Conservation (phyloP, 2,888 invertebrate species). For the Alloplasta piceator region DNA sequence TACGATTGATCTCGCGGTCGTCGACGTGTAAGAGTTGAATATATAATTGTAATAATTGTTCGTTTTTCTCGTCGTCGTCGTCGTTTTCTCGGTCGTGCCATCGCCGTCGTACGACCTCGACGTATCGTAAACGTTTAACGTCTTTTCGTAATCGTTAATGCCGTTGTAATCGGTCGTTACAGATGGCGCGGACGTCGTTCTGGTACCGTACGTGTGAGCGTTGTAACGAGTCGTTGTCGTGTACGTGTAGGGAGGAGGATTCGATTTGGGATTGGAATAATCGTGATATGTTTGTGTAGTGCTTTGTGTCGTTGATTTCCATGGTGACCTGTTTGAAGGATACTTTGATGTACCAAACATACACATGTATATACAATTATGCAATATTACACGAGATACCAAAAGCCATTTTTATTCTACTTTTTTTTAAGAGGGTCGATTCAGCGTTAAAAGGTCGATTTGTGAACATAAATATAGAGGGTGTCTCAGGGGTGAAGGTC, state of each 20-base stretch:
- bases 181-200: conserved; percentile 27
- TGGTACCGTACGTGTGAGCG: conserved; percentile 65
- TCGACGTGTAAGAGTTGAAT: conserved; percentile 51
- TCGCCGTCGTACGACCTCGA: conserved; percentile 16
- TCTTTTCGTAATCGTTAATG: conserved; percentile 61
- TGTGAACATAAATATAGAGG: too few species aligned
- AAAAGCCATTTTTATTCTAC: not conserved
- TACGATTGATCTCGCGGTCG: conserved; percentile 67
- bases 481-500: too few species aligned
- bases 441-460: too few species aligned
- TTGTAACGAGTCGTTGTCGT: conserved; percentile 68
- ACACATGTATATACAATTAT: conserved; percentile 1
- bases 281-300: conserved; percentile 75
- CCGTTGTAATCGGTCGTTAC: conserved; percentile 58
- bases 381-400: too few species aligned
- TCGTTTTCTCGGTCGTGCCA: conserved; percentile 53
- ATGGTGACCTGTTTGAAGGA: conserved; percentile 79
- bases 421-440: too few species aligned
- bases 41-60: conserved; percentile 69
- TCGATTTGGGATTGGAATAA: conserved; percentile 73
- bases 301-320: conserved; percentile 79
- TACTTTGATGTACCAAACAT: conserved; percentile 49
- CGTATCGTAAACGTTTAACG: conserved; percentile 25
- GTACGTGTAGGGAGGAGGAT: conserved; percentile 67
- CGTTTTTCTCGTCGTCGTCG: conserved; percentile 53